Evolutionary conservation across 2,797 vertebrate species (phyloP).

Genomic region (Varecia variegata): DNA sequence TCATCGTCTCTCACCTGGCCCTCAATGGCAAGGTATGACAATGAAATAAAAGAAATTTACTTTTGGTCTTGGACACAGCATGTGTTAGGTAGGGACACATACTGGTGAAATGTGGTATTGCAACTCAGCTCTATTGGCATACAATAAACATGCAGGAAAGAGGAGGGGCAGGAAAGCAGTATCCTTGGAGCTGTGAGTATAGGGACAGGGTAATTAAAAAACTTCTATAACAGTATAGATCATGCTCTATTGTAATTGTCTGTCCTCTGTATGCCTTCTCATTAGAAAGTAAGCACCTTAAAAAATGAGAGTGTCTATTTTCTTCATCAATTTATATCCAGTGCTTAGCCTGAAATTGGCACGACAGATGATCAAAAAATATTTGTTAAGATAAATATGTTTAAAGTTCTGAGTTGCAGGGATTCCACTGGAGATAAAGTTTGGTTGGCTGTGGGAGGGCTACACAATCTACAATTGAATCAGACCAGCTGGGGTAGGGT

Average conservation of each 20-base stretch:
- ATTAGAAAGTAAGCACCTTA: neutral
- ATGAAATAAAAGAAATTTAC: neutral
- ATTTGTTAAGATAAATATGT: neutral
- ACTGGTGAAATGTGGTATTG: neutral
- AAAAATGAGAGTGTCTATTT: neutral
- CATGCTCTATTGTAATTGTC: neutral
- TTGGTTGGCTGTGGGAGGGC: neutral
- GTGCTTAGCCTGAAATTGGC: neutral
- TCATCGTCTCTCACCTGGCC: neutral
- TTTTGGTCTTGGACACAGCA: neutral
- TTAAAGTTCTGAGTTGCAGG: neutral
- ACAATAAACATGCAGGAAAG: neutral
- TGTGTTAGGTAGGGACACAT: neutral
- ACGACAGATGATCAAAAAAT: neutral
- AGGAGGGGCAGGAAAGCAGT: neutral
- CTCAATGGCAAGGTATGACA: neutral
- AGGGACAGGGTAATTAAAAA: neutral
- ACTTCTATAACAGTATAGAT: neutral
- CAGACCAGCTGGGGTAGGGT: neutral
- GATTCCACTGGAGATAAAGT: neutral
- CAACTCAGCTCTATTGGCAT: neutral
- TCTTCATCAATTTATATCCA: neutral
- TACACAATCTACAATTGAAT: neutral
- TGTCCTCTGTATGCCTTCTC: neutral
- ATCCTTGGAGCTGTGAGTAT: neutral